Conservation (phyloP, 2,888 invertebrate species). For the Polylopha cassiicola region DNA sequence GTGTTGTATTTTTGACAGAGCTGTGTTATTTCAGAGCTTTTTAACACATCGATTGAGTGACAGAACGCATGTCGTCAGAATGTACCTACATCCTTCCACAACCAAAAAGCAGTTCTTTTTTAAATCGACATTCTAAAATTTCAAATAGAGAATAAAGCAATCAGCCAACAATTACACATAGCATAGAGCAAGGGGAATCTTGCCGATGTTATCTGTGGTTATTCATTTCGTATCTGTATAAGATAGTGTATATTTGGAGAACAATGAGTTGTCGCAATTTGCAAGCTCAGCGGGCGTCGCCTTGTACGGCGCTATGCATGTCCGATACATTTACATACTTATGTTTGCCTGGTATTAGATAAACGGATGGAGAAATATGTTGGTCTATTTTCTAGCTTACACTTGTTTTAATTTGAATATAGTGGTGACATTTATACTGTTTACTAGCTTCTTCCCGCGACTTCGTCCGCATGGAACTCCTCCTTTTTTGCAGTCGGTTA, state of each 20-base stretch:
- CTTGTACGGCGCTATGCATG: conserved; percentile 44
- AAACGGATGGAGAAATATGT: background rate
- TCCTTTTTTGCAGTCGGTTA: too few species aligned
- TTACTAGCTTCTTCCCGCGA: too few species aligned
- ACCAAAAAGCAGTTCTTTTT: too few species aligned
- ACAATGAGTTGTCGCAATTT: conserved; percentile 74
- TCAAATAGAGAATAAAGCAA: too few species aligned
- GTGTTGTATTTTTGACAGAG: conserved; percentile 5
- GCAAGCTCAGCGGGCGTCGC: conserved; percentile 60
- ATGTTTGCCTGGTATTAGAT: conserved; percentile 20
- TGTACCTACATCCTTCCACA: too few species aligned
- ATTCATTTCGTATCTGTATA: conserved; percentile 29
- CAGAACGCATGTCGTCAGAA: background rate
- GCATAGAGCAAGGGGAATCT: too few species aligned
- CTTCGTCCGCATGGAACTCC: too few species aligned
- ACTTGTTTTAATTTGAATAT: too few species aligned
- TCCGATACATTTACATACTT: conserved; percentile 19
- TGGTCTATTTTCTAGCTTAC: background rate
- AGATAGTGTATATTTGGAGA: conserved; percentile 44
- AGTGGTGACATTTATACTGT: too few species aligned
- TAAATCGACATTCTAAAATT: too few species aligned
- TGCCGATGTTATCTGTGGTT: conserved; percentile 26
- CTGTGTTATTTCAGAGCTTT: too few species aligned
- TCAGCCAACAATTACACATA: too few species aligned
- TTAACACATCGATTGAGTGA: background rate